Base-by-base conservation (phyloP, 2,888 invertebrate genomes). In the Nezara viridula region DNA sequence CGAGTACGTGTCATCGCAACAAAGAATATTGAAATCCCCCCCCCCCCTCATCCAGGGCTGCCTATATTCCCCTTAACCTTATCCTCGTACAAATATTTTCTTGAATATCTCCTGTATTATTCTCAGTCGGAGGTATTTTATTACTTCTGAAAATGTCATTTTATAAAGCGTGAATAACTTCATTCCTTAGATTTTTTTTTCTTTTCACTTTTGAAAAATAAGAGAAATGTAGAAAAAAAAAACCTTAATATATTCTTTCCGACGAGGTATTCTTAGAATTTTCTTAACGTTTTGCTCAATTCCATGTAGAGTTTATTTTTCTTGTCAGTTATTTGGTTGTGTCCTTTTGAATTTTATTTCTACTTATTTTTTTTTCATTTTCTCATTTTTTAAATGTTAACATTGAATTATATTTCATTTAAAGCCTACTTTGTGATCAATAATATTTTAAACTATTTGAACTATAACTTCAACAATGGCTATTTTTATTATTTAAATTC, bases 1-100 rank as follows among this genome's bases (percentile, higher is more conserved):
- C 27, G 86, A 40, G n/a, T 52, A 86, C 50, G 52, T 52, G 52
- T 16, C 86, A 19, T 37, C 60, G 40, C 27, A 27, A 37, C 86
- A 60, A 60, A 86, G 86, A 52, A 55, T 86, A 86, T 86, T 86
- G 86, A 86, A 86, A 86, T 60, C 40, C 37, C 24, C n/a, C 27
- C 50, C 86, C 9, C n/a, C 21, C 12, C 50, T 49, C 44, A 44
- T 73, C 55, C 55, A 55, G 55, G 12, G 7, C n/a, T 55, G n/a
- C 60, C 60, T 3, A 60, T 73, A 37, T n/a, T 21, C 21, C 77
- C 21, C 40, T 44, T 81, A n/a, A 12, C 77, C 24, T 21, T 40
- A 40, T 44, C 40, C 40, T 24, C 40, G 40, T 44, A n/a, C n/a
- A 81, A 37, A 73, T 73, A 37, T 73, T 73, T 14, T 73, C 66